A percentile compares a stretch with the other conserved stretches of the same genome.
phyloP scores from a whole-genome alignment of 2,797 vertebrate genomes.

The Microctenopoma steveboyesi region DNA sequence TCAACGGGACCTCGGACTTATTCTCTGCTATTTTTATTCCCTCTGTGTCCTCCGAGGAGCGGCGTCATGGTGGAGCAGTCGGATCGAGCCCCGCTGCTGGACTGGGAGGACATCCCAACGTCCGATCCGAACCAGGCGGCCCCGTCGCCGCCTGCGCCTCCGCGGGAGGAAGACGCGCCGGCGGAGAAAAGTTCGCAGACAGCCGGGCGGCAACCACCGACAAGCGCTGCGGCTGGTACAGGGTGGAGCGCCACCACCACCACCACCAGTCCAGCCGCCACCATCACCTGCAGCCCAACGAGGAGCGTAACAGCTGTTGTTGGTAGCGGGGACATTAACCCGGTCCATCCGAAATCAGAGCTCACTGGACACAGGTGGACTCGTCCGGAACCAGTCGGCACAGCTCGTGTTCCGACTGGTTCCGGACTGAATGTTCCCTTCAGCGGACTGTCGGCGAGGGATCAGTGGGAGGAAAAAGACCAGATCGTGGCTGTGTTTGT shows the following conservation, averaged over 20 bases:
- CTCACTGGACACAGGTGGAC: conserved; percentile 62
- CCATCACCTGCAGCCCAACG: conserved; percentile 51
- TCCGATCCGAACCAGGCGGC: conserved; percentile 76
- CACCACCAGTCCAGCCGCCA: conserved; percentile 6
- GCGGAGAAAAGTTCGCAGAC: conserved; percentile 65
- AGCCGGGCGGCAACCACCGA: conserved; percentile 54
- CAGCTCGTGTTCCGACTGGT: conserved; percentile 37
- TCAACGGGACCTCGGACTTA: conserved; percentile 6
- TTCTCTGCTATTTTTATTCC: conserved; percentile 18
- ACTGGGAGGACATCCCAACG: conserved; percentile 93
- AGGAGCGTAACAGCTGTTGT: conserved; percentile 69
- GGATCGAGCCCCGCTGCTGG: conserved; percentile 93
- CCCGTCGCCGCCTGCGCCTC: conserved; percentile 58
- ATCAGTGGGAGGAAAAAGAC: conserved; percentile 91
- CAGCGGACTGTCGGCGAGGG: conserved; percentile 66
- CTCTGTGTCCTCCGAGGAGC: conserved; percentile 17
- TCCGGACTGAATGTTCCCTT: conserved; percentile 36
- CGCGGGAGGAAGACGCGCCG: conserved; percentile 51
- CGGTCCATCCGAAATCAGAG: conserved; percentile 58
- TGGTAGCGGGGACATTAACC: conserved; percentile 63
- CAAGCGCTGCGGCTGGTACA: conserved; percentile 51
- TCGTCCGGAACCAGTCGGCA: conserved; percentile 59
- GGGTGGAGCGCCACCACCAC: conserved; percentile 52
- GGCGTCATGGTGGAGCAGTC: conserved; percentile 89
- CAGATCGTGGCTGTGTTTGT: conserved; percentile 96